Percentiles rank a stretch among this genome's conserved stretches.
Conservation (phyloP, 2,797 vertebrate species). For the Tokudaia muenninki region DNA sequence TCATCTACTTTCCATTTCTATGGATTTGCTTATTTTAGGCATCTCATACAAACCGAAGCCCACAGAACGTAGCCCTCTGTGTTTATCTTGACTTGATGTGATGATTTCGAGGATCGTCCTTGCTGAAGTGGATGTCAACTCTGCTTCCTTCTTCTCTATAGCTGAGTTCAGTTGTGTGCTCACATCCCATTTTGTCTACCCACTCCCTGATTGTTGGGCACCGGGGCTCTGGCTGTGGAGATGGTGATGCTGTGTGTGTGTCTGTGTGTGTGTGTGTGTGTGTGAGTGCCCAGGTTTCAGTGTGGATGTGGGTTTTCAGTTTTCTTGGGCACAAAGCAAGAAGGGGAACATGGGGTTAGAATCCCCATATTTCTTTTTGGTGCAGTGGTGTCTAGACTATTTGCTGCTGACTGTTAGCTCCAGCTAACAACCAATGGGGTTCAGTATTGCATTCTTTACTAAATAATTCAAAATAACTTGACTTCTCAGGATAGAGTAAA, state of each 20-base stretch:
- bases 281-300: fast-evolving
- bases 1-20: background rate
- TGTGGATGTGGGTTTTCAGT: background rate
- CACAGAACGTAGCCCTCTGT: background rate
- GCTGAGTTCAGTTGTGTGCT: background rate
- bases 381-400: background rate
- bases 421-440: background rate
- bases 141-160: background rate
- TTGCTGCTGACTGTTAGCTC: background rate
- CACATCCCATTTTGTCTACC: background rate
- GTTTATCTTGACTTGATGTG: background rate
- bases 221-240: background rate
- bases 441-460: background rate
- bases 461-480: constrained; percentile 8
- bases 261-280: background rate
- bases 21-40: background rate
- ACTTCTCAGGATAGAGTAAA: constrained; percentile 5
- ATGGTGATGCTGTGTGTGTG: background rate
- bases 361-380: background rate
- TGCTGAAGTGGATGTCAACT: background rate
- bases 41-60: background rate
- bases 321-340: background rate
- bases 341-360: background rate
- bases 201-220: background rate
- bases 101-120: background rate